Evolutionary conservation across 1,140 invertebrate species (phyloP), one percentile per base, ranked within the genome.

Genomic region (Drosophila pectinifera): DNA sequence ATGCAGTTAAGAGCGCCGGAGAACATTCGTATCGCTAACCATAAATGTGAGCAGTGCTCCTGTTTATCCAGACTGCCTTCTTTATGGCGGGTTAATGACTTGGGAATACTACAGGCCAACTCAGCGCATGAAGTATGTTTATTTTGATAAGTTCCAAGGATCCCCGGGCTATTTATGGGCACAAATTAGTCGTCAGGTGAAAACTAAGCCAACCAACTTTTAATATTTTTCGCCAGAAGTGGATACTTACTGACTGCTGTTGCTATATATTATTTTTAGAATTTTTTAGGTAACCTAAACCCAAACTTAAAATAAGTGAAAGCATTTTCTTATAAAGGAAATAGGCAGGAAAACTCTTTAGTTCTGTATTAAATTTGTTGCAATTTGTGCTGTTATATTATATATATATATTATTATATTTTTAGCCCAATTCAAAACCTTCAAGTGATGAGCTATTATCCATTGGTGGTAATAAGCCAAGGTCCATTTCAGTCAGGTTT

Each of bases 31-130:
- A 70, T 70, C 67, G 67, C 39, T 39, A 31, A 31, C 65, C 68
- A 72, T 72, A 72, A 72, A 72, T 57, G 68, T 39, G 68, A 69
- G 68, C 68, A 69, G 65, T 63, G 64, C 67, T 70, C 61, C 65
- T 43, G 34, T 62, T 68, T 68, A 68, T 68, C 68, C 68, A 57
- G 68, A 72, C 24, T 48, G 65, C 49, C 26, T 70, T 39, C 42
- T 26, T 70, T 46, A 72, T 38, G 42, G 64, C 26, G 36, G 68
- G 64, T 57, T 72, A 72, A 72, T 72, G 68, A 57, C 65, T 57
- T 22, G 42, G 26, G 65, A 48, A 46, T 57, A 57, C 65, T 70
- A n/a, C 64, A 34, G 48, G 7, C 31, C 1, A 24, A 28, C 49
- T 34, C 34, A 14, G 5, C 6, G 34, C 39, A 24, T 68, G 20